Evolutionary conservation across 2,797 vertebrate genomes (phyloP).

Genomic region (Nyctalus aviator): DNA sequence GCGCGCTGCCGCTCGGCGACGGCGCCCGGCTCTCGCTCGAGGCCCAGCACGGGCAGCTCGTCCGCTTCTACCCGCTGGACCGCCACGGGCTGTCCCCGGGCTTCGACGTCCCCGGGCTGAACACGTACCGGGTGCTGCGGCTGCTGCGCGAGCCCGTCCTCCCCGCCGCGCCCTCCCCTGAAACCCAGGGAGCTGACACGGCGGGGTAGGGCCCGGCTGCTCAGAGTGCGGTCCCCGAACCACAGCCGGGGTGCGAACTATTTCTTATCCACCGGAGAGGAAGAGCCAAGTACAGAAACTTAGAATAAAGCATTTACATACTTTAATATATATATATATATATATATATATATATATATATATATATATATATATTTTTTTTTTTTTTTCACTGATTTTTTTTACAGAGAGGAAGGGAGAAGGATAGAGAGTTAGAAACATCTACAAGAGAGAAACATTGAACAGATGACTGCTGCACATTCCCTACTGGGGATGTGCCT

Average conservation of each 20-base stretch:
- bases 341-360: no score
- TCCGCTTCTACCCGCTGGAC: conserved; percentile 94
- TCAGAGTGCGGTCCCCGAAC: accelerated
- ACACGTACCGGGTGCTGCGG: conserved; percentile 94
- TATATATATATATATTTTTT: no score
- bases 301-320: background rate
- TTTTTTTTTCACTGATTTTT: no score
- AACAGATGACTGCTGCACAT: no score
- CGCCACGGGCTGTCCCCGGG: conserved; percentile 93
- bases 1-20: conserved; percentile 92
- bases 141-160: conserved; percentile 88
- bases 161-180: accelerated
- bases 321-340: no score
- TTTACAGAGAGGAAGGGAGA: no score
- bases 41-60: conserved; percentile 95
- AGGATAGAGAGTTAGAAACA: no score
- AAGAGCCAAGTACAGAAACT: background rate
- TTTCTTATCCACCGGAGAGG: background rate
- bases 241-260: background rate
- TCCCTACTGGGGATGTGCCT: no score
- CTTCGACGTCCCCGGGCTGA: conserved; percentile 96
- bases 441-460: no score
- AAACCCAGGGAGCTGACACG: background rate
- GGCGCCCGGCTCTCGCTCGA: conserved; percentile 94
- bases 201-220: background rate